These are phyloP conservation scores for Lasiurus cinereus DNA, from an alignment of 2,113 vertebrate genomes.

Conservation along the genomic window DNA sequence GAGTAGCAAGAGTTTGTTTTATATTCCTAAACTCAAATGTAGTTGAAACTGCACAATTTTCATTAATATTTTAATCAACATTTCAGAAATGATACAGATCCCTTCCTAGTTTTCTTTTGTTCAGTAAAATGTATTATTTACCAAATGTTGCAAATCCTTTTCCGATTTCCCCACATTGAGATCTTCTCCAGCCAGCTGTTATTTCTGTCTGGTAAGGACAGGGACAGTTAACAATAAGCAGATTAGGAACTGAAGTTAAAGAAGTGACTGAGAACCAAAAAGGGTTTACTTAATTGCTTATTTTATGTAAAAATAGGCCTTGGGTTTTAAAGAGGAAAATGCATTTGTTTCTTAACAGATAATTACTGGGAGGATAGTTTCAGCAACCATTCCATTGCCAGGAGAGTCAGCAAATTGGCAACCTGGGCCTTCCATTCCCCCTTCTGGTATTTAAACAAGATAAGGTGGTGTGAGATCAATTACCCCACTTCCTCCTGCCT, in stretches of 20 bases:
- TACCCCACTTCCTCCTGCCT: not conserved
- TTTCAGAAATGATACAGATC: not conserved
- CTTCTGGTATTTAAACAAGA: constrained; percentile 39
- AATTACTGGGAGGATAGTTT: constrained; percentile 17
- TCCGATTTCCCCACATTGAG: not conserved
- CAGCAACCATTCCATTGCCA: not conserved
- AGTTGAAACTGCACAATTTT: not conserved
- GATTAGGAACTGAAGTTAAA: constrained; percentile 56
- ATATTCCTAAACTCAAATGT: not conserved
- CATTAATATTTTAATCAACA: not conserved
- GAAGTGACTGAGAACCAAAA: constrained; percentile 49
- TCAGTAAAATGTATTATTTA: not conserved
- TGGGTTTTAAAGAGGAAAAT: not conserved
- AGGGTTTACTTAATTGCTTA: constrained; percentile 51
- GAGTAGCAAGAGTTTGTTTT: not conserved
- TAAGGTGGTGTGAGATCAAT: constrained; percentile 20
- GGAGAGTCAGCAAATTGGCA: not conserved
- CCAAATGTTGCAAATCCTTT: not conserved
- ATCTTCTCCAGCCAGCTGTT: not conserved
- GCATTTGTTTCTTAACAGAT: constrained; percentile 39
- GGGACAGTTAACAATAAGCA: constrained; percentile 49
- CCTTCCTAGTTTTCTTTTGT: not conserved
- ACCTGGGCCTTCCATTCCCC: not conserved
- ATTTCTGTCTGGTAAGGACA: not conserved
- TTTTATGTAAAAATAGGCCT: constrained; percentile 38